Conservation (phyloP, 2,888 invertebrate genomes). For the Plebejus argus region DNA sequence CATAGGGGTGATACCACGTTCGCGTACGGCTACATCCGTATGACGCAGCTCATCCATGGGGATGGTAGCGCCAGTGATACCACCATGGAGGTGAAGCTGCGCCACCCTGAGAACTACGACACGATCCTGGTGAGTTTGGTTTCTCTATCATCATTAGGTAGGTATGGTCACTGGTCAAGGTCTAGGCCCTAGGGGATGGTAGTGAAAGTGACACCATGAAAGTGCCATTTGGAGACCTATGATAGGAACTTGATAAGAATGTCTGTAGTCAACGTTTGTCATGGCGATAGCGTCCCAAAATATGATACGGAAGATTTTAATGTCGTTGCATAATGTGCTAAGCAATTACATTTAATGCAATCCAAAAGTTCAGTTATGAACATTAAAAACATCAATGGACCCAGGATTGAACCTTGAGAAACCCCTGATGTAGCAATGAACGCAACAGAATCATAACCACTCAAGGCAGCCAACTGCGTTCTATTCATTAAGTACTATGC, state of each 20-base stretch:
- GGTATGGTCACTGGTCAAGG: too few species aligned
- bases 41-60: slow-evolving; percentile 93
- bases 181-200: slow-evolving; percentile 69
- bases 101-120: slow-evolving; percentile 93
- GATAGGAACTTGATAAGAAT: slow-evolving; percentile 87
- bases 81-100: slow-evolving; percentile 91
- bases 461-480: neutral
- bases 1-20: too few species aligned
- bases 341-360: neutral
- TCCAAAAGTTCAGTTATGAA: too few species aligned
- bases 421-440: neutral
- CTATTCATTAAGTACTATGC: neutral
- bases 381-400: neutral
- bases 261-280: too few species aligned
- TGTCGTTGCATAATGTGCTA: neutral
- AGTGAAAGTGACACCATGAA: slow-evolving; percentile 95
- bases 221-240: slow-evolving; percentile 91
- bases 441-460: neutral
- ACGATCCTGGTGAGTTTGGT: slow-evolving; percentile 83
- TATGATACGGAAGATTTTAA: neutral
- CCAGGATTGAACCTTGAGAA: neutral
- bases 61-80: slow-evolving; percentile 95
- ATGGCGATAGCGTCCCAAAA: too few species aligned
- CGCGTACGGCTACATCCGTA: slow-evolving; percentile 91
- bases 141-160: neutral